These are phyloP conservation scores for Ramazzottius varieornatus DNA, from an alignment of 2,888 invertebrate species.

Conservation along the genomic window DNA sequence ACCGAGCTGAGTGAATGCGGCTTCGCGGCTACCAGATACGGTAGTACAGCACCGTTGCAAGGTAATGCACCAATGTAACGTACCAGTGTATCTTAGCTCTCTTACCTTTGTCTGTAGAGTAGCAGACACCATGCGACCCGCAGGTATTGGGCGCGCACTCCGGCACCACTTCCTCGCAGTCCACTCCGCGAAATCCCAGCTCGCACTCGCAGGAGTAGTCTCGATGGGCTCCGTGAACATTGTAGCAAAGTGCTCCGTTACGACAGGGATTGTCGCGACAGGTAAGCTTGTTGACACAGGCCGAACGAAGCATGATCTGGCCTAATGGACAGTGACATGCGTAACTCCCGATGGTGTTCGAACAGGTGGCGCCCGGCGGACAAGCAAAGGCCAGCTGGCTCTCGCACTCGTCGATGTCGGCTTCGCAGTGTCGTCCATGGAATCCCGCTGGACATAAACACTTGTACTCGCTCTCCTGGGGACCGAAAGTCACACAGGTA, in stretches of 20 bases:
- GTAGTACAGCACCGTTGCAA: too few relatives aligned
- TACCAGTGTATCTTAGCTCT: too few relatives aligned
- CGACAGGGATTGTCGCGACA: background rate
- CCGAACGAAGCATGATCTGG: background rate
- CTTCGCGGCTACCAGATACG: too few relatives aligned
- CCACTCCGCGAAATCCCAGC: background rate
- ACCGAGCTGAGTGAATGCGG: too few relatives aligned
- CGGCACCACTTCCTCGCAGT: background rate
- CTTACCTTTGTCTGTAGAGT: background rate
- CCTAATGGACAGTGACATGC: background rate
- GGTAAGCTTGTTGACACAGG: background rate
- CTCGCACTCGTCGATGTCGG: background rate
- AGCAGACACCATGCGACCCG: background rate
- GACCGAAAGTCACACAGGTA: background rate
- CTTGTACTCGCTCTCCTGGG: background rate
- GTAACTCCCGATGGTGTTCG: background rate
- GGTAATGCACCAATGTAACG: too few relatives aligned
- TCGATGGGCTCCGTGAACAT: background rate
- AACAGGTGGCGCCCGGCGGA: background rate
- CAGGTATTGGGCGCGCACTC: background rate
- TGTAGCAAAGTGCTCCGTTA: background rate
- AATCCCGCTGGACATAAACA: background rate
- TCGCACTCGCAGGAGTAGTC: background rate
- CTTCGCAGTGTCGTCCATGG: background rate
- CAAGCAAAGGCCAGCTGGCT: background rate